Evolutionary conservation across 2,113 vertebrate genomes (phyloP), one percentile per base, ranked within the genome.

Genomic region (Sterrhoptilus dennistouni): DNA sequence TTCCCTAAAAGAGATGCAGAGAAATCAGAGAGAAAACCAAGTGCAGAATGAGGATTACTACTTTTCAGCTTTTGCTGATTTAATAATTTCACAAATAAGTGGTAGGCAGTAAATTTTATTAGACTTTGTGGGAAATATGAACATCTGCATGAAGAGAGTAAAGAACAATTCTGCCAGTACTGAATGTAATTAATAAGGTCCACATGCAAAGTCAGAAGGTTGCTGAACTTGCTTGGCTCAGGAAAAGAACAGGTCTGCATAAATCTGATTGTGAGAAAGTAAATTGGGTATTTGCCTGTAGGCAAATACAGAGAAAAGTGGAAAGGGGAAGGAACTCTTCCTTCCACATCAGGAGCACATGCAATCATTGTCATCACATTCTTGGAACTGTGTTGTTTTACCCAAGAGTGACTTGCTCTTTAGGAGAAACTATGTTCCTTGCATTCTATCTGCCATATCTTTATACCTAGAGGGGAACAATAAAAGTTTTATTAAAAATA

Each of bases 321-420:
- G 9, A 65, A 81, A 56, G 8, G 3, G 18, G 22, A 45, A 71
- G 11, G 8, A 61, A 13, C 6, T 59, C 13, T 56, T 71, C 36
- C 8, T 87, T 63, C n/a, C 17, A 2, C 8, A 20, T 21, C 24
- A 76, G 10, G 20, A 69, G 4, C 12, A 36, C 9, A 21, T 17
- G 3, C 4, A 49, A 9, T 19, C 19, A 49, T 13, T 0, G 0
- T 9, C 12, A 23, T 78, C 25, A 16, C 12, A 16, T 14, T 52
- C 23, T 25, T 10, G 6, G 4, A 77, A 11, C 10, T 29, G 8
- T 35, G 25, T 5, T 45, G 9, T n/a, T 84, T 64, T 44, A 38
- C 17, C 8, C 33, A 52, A 11, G 8, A 81, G 6, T 71, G 38
- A 42, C 16, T 63, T 1, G 0, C 2, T 78, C 2, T 36, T 42